Evolutionary conservation across 2,888 invertebrate genomes (phyloP).

Genomic region (Clostera curtula): DNA sequence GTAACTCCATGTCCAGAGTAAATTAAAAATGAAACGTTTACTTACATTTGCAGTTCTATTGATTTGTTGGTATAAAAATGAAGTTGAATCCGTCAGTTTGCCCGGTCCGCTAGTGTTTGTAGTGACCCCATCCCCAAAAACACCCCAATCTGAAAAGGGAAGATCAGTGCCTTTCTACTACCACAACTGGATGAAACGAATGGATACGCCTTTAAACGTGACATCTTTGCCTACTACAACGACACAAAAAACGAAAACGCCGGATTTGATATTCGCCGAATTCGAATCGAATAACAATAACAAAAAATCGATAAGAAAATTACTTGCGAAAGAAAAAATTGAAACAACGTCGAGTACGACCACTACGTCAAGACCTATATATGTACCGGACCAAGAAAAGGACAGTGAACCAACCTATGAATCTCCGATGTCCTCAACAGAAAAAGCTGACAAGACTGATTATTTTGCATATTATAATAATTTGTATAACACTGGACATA

Average conservation of each 20-base stretch:
- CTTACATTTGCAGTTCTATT: slow-evolving; percentile 29
- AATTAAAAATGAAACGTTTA: slow-evolving; percentile 40
- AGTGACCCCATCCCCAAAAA: slow-evolving; percentile 53
- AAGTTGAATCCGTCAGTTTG: slow-evolving; percentile 34
- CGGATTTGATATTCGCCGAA: slow-evolving; percentile 66
- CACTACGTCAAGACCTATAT: slow-evolving; percentile 42
- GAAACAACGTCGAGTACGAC: slow-evolving; percentile 27
- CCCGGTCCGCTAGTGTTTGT: slow-evolving; percentile 60
- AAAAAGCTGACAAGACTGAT: slow-evolving; percentile 35
- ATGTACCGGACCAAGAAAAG: slow-evolving; percentile 45
- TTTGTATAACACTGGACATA: slow-evolving; percentile 35
- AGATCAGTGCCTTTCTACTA: slow-evolving; percentile 61
- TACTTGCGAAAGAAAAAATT: slow-evolving; percentile 51
- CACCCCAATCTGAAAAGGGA: slow-evolving; percentile 33
- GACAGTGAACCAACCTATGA: slow-evolving; percentile 30
- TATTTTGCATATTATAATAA: slow-evolving; percentile 50
- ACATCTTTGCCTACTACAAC: slow-evolving; percentile 28
- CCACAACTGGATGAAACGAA: slow-evolving; percentile 60
- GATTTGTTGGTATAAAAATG: slow-evolving; percentile 31
- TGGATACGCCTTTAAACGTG: slow-evolving; percentile 40
- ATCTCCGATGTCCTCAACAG: slow-evolving; percentile 20
- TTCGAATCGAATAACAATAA: slow-evolving; percentile 50
- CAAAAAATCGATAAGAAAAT: slow-evolving; percentile 56
- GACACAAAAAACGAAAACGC: slow-evolving; percentile 39
- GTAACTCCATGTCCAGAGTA: slow-evolving; percentile 16